phyloP scores from a whole-genome alignment of 2,888 invertebrate species.

The Bursaphelenchus okinawaensis region DNA sequence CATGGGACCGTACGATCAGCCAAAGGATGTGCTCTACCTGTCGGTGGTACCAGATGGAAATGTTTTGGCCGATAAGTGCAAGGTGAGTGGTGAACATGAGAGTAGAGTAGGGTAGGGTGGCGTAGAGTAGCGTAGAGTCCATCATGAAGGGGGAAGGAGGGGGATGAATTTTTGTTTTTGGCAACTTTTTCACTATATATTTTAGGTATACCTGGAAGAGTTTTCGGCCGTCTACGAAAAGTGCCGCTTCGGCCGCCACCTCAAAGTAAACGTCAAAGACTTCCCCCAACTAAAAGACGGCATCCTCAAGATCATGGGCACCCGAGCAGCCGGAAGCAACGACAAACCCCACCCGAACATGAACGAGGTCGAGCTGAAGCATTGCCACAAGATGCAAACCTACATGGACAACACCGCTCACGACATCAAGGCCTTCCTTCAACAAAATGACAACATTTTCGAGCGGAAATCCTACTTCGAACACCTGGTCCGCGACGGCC shows the following conservation, averaged over 20 bases:
- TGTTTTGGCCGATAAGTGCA: slow-evolving; percentile 67
- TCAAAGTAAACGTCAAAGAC: slow-evolving; percentile 63
- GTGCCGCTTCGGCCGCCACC: slow-evolving; percentile 84
- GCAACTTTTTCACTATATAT: not conserved
- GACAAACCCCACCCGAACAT: not conserved
- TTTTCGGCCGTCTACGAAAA: slow-evolving; percentile 71
- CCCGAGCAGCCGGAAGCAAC: not conserved
- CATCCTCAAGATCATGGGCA: not conserved
- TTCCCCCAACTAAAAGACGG: not conserved
- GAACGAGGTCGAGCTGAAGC: not conserved
- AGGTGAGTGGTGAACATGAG: slow-evolving; percentile 2
- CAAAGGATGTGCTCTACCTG: slow-evolving; percentile 87
- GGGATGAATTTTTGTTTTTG: not conserved
- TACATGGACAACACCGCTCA: not conserved
- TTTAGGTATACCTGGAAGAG: slow-evolving; percentile 35
- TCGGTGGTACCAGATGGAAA: slow-evolving; percentile 84
- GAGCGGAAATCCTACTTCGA: slow-evolving; percentile 27
- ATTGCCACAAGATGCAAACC: not conserved
- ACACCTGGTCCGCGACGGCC: slow-evolving; percentile 23
- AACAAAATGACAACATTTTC: slow-evolving; percentile 22
- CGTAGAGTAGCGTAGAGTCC: slow-evolving; percentile 26
- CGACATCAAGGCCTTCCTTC: not conserved
- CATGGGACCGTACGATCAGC: slow-evolving; percentile 91
- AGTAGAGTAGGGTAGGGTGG: not conserved
- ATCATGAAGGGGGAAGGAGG: not conserved